Base-by-base conservation (phyloP, 2,113 vertebrate genomes). In the Hystrix brachyura region DNA sequence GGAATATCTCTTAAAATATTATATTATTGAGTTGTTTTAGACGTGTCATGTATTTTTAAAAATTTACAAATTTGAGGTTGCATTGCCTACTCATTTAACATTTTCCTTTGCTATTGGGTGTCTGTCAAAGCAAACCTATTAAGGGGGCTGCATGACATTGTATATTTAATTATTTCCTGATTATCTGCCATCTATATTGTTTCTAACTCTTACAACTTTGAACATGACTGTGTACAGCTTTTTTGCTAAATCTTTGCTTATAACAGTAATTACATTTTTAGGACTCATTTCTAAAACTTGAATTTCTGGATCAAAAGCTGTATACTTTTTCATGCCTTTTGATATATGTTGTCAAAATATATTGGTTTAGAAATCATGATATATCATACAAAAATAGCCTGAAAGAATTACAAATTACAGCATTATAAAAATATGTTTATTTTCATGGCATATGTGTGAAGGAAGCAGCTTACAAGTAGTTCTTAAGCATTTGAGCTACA, bases 1-100 rank as follows among this genome's bases (percentile, higher is more conserved):
- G 18, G 48, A 0, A 5, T 62, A 11, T 23, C 29, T 94, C 94
- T 96, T 38, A 2, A 59, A 90, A 95, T 60, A 60, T 90, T 64
- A 7, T 12, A 72, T 62, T 90, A 81, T 84, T 5, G 80, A 72
- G 78, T 80, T 90, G n/a, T 92, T 96, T 86, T 74, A 93, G 19
- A 15, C 46, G 32, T 55, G 13, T 64, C 57, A 72, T 53, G 2
- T 86, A 51, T 82, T 96, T 93, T 72, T 10, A 1, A 48, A 88
- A 82, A 67, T 17, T 78, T 91, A 34, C 7, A 94, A 64, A 60
- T 91, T 74, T 76, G 27, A 19, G 7, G 74, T 93, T 87, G n/a
- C 5, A 32, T n/a, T 78, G 43, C 8, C 32, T 95, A 55, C 74
- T 94, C 38, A 69, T 65, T 91, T 93, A 57, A 72, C 55, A 51